Evolutionary conservation across 2,113 vertebrate species (phyloP).

Genomic region (Ibidorhyncha struthersii): DNA sequence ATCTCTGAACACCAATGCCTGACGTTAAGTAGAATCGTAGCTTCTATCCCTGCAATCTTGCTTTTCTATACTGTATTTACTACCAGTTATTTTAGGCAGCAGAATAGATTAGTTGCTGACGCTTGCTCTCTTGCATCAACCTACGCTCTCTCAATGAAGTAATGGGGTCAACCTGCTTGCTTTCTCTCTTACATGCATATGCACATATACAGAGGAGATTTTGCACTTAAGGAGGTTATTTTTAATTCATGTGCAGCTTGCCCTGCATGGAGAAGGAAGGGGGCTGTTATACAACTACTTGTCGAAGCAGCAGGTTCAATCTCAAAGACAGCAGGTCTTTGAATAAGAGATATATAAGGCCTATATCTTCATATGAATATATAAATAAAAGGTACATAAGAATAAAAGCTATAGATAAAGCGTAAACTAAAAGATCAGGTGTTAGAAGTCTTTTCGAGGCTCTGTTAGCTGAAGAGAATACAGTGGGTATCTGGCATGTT

Average conservation of each 20-base stretch:
- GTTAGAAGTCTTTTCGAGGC: background rate
- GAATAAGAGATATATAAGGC: background rate
- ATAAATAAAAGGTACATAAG: background rate
- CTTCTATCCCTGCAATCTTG: background rate
- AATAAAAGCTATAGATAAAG: background rate
- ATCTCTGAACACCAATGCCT: background rate
- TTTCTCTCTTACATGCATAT: background rate
- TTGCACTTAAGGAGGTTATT: slow-evolving; percentile 26
- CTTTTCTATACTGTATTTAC: background rate
- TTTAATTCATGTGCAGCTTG: slow-evolving; percentile 39
- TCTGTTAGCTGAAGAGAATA: background rate
- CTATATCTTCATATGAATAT: background rate
- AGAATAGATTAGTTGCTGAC: background rate
- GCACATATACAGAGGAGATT: background rate
- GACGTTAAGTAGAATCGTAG: background rate
- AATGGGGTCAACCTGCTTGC: slow-evolving; percentile 2
- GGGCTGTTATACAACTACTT: background rate
- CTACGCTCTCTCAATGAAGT: background rate
- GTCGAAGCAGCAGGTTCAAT: background rate
- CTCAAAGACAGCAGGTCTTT: background rate
- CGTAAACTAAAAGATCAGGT: background rate
- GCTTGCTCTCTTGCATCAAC: background rate
- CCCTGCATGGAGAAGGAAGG: background rate
- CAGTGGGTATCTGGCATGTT: background rate
- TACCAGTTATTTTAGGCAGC: background rate